These are phyloP conservation scores for Cyrtonyx montezumae DNA, from an alignment of 2,113 vertebrate genomes.

Conservation along the genomic window DNA sequence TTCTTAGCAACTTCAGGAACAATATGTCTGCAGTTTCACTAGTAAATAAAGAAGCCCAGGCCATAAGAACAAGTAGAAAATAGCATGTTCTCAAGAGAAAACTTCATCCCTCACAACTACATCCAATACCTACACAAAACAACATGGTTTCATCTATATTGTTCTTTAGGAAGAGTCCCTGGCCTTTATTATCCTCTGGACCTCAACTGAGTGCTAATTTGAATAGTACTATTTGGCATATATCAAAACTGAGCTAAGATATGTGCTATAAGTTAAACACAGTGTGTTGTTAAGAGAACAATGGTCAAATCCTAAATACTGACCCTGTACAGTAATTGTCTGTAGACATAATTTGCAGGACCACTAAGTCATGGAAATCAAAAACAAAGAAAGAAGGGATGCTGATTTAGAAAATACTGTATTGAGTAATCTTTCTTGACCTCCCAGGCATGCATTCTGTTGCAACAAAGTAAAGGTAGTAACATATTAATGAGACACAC, in stretches of 20 bases:
- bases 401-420: neutral
- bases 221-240: neutral
- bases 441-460: neutral
- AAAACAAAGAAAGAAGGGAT: slow-evolving; percentile 27
- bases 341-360: neutral
- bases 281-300: neutral
- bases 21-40: neutral
- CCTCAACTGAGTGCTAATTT: neutral
- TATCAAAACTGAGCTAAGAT: neutral
- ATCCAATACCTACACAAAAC: neutral
- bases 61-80: neutral
- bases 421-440: slow-evolving; percentile 12
- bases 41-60: neutral
- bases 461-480: neutral
- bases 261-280: neutral
- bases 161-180: neutral
- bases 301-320: neutral
- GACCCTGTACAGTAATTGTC: neutral
- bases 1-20: neutral
- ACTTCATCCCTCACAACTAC: neutral
- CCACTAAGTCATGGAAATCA: neutral
- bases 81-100: neutral
- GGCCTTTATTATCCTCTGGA: neutral
- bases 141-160: neutral
- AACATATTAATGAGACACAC: neutral